A percentile compares a stretch with the other conserved stretches of the same genome.
Evolutionary conservation across 1,140 invertebrate genomes (phyloP).

Genomic region (Trachelipus rathkii): DNA sequence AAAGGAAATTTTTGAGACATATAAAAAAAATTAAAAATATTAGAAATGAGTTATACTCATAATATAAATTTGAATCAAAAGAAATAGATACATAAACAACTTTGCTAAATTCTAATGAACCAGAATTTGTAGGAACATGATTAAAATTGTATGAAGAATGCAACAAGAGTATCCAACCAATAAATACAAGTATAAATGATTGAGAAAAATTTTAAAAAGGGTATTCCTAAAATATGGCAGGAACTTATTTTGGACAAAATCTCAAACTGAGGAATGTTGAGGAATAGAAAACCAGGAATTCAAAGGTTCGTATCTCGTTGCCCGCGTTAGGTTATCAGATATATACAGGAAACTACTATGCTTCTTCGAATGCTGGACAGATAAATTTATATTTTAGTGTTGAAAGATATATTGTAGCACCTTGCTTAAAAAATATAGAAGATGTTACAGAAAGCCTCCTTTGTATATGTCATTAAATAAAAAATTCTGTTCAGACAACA

Average conservation of each 20-base stretch:
- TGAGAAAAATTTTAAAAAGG: background rate
- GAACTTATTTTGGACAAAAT: background rate
- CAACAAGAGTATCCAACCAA: background rate
- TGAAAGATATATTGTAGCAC: background rate
- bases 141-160: background rate
- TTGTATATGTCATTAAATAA: background rate
- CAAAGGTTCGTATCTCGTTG: background rate
- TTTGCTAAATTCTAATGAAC: background rate
- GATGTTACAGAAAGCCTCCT: background rate
- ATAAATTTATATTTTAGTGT: background rate
- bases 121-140: background rate
- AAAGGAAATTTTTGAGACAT: background rate
- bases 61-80: background rate
- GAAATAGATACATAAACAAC: background rate
- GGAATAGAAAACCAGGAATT: background rate
- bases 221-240: background rate
- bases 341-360: background rate
- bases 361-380: background rate
- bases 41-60: background rate
- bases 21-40: background rate
- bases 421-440: background rate
- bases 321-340: background rate
- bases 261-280: background rate
- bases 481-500: background rate
- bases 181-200: background rate